Evolutionary conservation across 2,113 vertebrate genomes (phyloP).

Genomic region (Peromyscus polionotus): DNA sequence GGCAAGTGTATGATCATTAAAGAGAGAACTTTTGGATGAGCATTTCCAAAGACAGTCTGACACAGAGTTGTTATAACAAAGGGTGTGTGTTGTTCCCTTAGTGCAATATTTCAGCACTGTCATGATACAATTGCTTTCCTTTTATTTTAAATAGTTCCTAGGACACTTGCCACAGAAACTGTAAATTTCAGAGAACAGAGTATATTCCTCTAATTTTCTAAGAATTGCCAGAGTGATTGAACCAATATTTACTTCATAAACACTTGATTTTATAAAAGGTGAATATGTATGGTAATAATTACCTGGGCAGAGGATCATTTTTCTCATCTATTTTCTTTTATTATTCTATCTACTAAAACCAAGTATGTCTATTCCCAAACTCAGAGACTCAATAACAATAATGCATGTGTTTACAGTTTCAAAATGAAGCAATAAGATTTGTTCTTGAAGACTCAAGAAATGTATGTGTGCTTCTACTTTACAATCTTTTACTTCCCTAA

Average conservation of each 20-base stretch:
- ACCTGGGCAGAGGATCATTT: neutral
- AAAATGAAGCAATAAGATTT: neutral
- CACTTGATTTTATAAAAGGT: neutral
- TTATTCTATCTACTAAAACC: neutral
- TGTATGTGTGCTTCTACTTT: accelerated
- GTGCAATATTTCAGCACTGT: neutral
- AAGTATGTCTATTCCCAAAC: neutral
- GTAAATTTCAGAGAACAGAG: neutral
- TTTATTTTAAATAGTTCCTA: neutral
- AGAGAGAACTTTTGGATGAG: neutral
- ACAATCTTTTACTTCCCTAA: neutral
- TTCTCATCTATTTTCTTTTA: neutral
- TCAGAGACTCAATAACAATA: neutral
- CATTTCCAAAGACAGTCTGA: neutral
- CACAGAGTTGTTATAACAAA: neutral
- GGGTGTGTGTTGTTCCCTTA: too few relatives aligned
- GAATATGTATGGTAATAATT: neutral
- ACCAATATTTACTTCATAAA: neutral
- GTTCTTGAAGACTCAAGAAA: neutral
- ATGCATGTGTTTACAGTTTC: neutral
- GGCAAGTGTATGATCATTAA: neutral
- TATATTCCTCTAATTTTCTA: neutral
- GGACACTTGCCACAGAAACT: neutral
- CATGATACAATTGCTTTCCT: neutral
- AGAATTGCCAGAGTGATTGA: neutral